phyloP scores from a whole-genome alignment of 2,888 invertebrate species.

The Ischnus inquisitorius region DNA sequence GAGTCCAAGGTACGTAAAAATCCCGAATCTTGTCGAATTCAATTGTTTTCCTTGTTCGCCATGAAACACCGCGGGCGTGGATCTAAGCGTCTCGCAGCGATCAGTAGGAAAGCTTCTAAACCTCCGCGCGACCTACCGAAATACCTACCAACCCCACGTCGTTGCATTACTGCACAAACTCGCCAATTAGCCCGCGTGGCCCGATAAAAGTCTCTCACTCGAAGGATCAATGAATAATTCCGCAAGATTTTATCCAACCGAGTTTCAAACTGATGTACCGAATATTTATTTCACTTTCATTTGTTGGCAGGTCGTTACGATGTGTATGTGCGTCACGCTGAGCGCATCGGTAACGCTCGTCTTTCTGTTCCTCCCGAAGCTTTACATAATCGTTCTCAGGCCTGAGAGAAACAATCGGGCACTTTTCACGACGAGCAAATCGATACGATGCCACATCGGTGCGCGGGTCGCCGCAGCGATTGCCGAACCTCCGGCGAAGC shows the following conservation, averaged over 20 bases:
- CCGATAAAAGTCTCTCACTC: no score
- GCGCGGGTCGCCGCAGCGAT: slow-evolving; percentile 85
- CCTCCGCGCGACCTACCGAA: no score
- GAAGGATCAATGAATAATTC: neutral
- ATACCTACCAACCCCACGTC: no score
- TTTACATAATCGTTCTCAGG: slow-evolving; percentile 91
- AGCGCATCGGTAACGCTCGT: slow-evolving; percentile 91
- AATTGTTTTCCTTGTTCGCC: no score
- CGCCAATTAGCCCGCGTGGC: no score
- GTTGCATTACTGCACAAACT: no score
- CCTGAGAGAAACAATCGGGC: slow-evolving; percentile 92
- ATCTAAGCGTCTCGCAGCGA: no score
- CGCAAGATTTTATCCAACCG: neutral
- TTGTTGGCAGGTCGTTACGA: slow-evolving; percentile 76
- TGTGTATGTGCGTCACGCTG: slow-evolving; percentile 91
- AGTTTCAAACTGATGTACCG: neutral
- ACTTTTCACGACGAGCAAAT: slow-evolving; percentile 89
- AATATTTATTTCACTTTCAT: neutral
- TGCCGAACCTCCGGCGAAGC: slow-evolving; percentile 76
- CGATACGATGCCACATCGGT: slow-evolving; percentile 88
- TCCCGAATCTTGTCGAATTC: no score
- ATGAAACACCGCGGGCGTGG: no score
- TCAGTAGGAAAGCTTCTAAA: no score
- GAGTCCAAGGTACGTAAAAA: slow-evolving; percentile 87
- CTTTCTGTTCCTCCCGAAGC: slow-evolving; percentile 91